A percentile compares a stretch with the other conserved stretches of the same genome.
phyloP scores from a whole-genome alignment of 2,888 invertebrate species.

The Eumerus sabulonum region DNA sequence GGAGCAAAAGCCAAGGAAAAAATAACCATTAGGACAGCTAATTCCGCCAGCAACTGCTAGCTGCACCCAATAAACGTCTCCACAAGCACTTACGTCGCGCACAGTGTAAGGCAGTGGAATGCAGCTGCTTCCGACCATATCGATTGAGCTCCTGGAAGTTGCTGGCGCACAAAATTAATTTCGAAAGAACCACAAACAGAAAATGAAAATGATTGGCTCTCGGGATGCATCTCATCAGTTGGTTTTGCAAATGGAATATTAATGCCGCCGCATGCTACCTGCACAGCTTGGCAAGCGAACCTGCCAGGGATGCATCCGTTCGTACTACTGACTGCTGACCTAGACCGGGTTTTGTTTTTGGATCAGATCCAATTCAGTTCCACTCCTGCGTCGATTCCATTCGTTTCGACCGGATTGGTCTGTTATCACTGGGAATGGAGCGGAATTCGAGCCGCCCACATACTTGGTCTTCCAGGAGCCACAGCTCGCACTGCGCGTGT shows the following conservation, averaged over 20 bases:
- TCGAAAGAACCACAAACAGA: background rate
- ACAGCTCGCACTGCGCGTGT: background rate
- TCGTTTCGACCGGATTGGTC: background rate
- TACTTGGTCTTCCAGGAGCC: background rate
- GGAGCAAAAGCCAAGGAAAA: background rate
- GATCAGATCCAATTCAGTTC: slow-evolving; percentile 3
- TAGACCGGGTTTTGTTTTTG: slow-evolving; percentile 48
- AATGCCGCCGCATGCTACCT: slow-evolving; percentile 20
- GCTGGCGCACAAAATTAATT: slow-evolving; percentile 40
- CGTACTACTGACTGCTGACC: slow-evolving; percentile 64
- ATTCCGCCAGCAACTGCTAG: slow-evolving; percentile 16
- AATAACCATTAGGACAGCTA: slow-evolving; percentile 20
- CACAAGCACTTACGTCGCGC: slow-evolving; percentile 7
- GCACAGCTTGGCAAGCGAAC: no score
- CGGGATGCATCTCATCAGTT: slow-evolving; percentile 36
- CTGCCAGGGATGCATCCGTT: slow-evolving; percentile 46
- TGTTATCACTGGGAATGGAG: slow-evolving; percentile 42
- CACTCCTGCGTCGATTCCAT: slow-evolving; percentile 13
- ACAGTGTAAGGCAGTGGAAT: background rate
- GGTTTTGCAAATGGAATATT: slow-evolving; percentile 55
- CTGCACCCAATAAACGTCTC: slow-evolving; percentile 23
- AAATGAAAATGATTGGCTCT: slow-evolving; percentile 28
- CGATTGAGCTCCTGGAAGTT: slow-evolving; percentile 30
- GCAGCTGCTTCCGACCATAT: slow-evolving; percentile 19
- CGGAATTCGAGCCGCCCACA: background rate